Base-by-base conservation (phyloP, 1,140 invertebrate species). In the Trachelipus rathkii region DNA sequence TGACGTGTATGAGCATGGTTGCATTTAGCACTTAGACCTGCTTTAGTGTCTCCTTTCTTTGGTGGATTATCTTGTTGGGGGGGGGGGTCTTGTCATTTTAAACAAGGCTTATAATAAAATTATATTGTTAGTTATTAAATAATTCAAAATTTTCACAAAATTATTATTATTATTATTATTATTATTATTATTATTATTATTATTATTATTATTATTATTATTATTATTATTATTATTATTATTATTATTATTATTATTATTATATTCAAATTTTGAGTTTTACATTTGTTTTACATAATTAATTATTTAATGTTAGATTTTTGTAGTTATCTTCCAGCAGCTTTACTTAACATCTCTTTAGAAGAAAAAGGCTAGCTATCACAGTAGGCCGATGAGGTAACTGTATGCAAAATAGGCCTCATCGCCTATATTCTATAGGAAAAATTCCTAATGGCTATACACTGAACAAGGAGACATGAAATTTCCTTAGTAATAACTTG, bases 391-490 rank as follows among this genome's bases (percentile, higher is more conserved):
- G 50, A 60, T 60, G 50, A 60, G 50, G 50, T 60, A 60, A 15
- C 50, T 60, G 50, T 15, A 60, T 60, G 50, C 11, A 19, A 60
- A 60, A 33, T 33, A 33, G 33, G 33, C 33, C 50, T 15, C 50
- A 13, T 60, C 50, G 19, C 50, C 50, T 13, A 60, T 19, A 60
- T 13, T 13, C 11, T 60, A 13, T 60, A 60, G 50, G 50, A 60
- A 60, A 60, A 15, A 15, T 60, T 60, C 50, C 50, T 60, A 60
- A 60, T 15, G 11, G 50, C 50, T 60, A 60, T 60, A 60, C 50
- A 60, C 50, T 19, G 50, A 60, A 60, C 50, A 60, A 60, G 50
- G 50, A 60, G 50, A 60, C 50, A 60, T 60, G 50, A 60, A 60
- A 19, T 33, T 33, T 33, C 33, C 33, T 33, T 33, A 33, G 33